Evolutionary conservation across 2,888 invertebrate genomes (phyloP).

Genomic region (Chloroclysta siterata): DNA sequence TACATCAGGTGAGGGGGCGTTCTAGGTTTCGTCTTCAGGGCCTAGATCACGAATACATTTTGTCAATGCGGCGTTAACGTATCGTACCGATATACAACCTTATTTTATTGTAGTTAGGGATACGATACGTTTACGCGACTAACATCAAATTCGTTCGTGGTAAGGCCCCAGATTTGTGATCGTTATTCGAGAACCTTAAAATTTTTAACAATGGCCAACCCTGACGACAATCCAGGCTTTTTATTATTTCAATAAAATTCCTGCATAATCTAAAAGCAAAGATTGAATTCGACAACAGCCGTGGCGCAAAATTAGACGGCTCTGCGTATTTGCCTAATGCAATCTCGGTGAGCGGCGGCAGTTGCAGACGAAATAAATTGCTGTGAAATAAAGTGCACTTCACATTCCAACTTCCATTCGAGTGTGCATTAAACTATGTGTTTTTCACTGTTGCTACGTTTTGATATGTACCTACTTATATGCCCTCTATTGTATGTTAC

Average conservation of each 20-base stretch:
- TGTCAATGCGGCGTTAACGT: too few relatives aligned
- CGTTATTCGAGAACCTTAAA: too few relatives aligned
- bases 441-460: constrained; percentile 16
- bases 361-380: constrained; percentile 62
- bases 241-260: constrained; percentile 2
- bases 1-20: too few relatives aligned
- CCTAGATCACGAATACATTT: too few relatives aligned
- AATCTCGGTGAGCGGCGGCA: constrained; percentile 57
- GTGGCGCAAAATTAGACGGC: constrained; percentile 45
- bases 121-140: too few relatives aligned
- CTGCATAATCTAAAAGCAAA: constrained; percentile 4
- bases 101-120: too few relatives aligned
- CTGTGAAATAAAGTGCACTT: constrained; percentile 61
- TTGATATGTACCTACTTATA: constrained; percentile 6
- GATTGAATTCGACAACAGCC: constrained; percentile 32
- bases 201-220: too few relatives aligned
- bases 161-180: too few relatives aligned
- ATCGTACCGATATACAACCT: too few relatives aligned
- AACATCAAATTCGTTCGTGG: too few relatives aligned
- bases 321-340: constrained; percentile 61
- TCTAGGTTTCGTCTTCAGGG: too few relatives aligned
- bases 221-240: background rate
- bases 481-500: constrained; percentile 3
- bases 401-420: constrained; percentile 21
- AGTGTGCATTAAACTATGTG: constrained; percentile 16